phyloP scores from a whole-genome alignment of 2,113 vertebrate genomes.

The Cavia aperea region DNA sequence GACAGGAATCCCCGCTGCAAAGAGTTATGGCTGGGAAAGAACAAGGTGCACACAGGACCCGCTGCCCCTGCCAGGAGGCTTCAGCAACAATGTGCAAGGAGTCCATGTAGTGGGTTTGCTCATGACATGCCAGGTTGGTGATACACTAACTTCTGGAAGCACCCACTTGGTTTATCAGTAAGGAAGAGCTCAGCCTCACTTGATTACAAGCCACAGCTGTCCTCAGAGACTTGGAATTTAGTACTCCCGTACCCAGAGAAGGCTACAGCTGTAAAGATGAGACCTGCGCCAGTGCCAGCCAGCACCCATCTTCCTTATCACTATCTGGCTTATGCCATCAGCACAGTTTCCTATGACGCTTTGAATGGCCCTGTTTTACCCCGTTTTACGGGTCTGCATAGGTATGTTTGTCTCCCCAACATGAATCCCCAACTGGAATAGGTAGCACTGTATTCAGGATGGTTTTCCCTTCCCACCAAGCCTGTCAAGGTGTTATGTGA shows the following conservation, averaged over 20 bases:
- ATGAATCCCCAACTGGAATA: neutral
- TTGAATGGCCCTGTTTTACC: neutral
- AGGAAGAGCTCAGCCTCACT: neutral
- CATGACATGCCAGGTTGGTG: neutral
- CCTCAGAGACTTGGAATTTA: neutral
- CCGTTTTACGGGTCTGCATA: neutral
- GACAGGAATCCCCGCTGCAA: slow-evolving; percentile 50
- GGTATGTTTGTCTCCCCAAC: neutral
- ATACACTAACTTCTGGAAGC: neutral
- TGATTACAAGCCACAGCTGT: neutral
- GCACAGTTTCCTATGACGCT: neutral
- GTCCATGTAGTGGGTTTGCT: neutral
- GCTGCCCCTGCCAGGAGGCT: neutral
- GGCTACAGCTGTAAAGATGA: neutral
- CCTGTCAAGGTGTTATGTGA: neutral
- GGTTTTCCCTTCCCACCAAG: neutral
- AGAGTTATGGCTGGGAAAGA: slow-evolving; percentile 48
- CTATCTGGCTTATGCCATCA: neutral
- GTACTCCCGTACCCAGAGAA: neutral
- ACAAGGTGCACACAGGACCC: neutral
- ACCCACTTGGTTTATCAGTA: neutral
- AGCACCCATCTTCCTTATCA: neutral
- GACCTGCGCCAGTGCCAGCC: neutral
- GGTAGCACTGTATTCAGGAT: neutral
- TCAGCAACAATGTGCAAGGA: neutral